Evolutionary conservation across 2,113 vertebrate species (phyloP), one percentile per base, ranked within the genome.

Genomic region (Formicarius rufipectus): DNA sequence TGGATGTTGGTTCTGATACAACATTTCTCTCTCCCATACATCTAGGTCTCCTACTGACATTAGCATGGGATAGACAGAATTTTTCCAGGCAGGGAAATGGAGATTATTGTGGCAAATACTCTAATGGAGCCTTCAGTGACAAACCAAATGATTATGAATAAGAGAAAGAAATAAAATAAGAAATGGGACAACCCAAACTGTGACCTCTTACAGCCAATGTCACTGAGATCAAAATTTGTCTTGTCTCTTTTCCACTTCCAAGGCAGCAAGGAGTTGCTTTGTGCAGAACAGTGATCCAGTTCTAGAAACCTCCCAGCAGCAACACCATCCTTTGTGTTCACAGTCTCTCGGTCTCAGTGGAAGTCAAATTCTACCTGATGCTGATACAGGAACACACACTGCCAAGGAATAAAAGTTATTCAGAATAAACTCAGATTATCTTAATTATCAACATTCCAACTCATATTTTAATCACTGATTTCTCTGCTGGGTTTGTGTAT

Each of bases 281-380:
- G 82, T 89, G 74, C 88, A 92, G 89, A 97, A 88, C 81, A 92
- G 76, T 79, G 84, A 95, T 97, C 82, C 95, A 84, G 50, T 93
- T 97, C 96, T 75, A 97, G 95, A 97, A 97, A 96, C 67, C 78
- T 88, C 94, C 69, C 95, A 92, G 93, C 74, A 80, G 95, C 93
- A 97, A 87, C 88, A 67, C 84, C 87, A 40, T 30, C 93, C 55
- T 63, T 87, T 66, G 66, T 93, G 63, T 66, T 90, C 94, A 68
- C 77, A 42, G 58, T 40, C 94, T 85, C 77, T 76, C 62, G 6
- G 45, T 30, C 76, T 91, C 67, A 4, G 63, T 93, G 69, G 25
- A 24, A 82, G 71, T 66, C 89, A 96, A 91, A 95, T 90, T 55
- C 71, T 97, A 95, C 96, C 97, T 97, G 45, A 78, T 84, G 25